Base-by-base conservation (phyloP, 2,113 vertebrate genomes). In the Balaenoptera acutorostrata region DNA sequence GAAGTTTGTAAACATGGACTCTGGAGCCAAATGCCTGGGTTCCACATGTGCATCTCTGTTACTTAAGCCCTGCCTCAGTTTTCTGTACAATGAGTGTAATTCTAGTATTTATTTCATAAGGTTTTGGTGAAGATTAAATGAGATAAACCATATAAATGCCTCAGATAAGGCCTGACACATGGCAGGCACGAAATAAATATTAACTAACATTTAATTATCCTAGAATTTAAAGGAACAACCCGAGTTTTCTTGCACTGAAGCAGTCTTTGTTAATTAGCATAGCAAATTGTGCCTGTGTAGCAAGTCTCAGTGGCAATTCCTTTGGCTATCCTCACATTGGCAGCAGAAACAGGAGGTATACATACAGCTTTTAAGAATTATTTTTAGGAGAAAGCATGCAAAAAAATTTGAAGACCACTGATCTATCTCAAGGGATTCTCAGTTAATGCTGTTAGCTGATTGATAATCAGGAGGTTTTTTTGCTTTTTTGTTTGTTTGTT, bases 151-250 rank as follows among this genome's bases (percentile, higher is more conserved):
- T 63, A 49, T 6, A 71, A 81, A 36, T n/a, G 18, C n/a, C 84
- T 46, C 66, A 57, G 84, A 66, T 61, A 82, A 90, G 44, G 29
- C 41, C 72, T 68, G 78, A 55, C 33, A 80, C 6, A 39, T 20
- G 15, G 33, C 61, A 84, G 63, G 29, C 7, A 27, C 39, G 72
- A 87, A 71, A 78, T n/a, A 84, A 83, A 78, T 80, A 46, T 57
- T 77, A 82, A 77, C 55, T n/a, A 21, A 29, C 72, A 18, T n/a
- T 88, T 72, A 11, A 55, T 72, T 13, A n/a, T 68, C 17, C 33
- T 41, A 63, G 88, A 88, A 64, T 68, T 89, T 71, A 90, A 97
- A 93, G 61, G 20, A 31, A n/a, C 29, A 92, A 85, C 55, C n/a
- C 0, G 0, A 31, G 57, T 33, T 81, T 96, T 46, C 72, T 86